A percentile compares a stretch with the other conserved stretches of the same genome.
Conservation (phyloP, 2,797 vertebrate genomes). For the Sparus aurata region DNA sequence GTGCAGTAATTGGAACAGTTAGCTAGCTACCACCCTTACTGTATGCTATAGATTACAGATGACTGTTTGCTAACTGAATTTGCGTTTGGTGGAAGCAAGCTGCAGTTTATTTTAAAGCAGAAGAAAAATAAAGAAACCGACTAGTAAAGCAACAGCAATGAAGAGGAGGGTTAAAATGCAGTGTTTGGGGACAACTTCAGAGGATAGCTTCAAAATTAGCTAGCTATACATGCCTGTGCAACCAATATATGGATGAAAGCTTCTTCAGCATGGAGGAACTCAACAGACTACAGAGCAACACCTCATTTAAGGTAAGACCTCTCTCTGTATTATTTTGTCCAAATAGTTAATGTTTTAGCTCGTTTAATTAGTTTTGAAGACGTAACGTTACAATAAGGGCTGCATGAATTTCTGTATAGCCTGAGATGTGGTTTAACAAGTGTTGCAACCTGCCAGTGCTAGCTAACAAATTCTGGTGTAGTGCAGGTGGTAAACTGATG, state of each 20-base stretch:
- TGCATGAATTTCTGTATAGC: too few relatives aligned
- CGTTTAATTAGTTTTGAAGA: background rate
- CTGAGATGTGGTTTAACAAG: too few relatives aligned
- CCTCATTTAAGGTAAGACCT: background rate
- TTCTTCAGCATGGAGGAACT: background rate
- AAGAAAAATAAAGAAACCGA: background rate
- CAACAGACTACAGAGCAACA: background rate
- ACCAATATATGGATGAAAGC: background rate
- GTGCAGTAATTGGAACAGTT: background rate
- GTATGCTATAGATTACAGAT: background rate
- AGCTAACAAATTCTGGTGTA: too few relatives aligned
- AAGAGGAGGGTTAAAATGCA: background rate
- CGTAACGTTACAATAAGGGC: background rate
- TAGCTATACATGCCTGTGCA: background rate
- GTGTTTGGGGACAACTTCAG: background rate
- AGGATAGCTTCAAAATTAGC: background rate
- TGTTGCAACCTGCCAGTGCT: too few relatives aligned
- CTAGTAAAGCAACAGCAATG: background rate
- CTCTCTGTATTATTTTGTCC: background rate
- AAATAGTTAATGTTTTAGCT: background rate
- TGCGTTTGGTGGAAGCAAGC: background rate
- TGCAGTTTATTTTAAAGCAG: background rate
- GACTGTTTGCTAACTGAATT: background rate
- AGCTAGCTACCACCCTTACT: background rate
- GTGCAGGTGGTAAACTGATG: too few relatives aligned